Percentiles rank a stretch among this genome's conserved stretches.
These are phyloP conservation scores for Xylota sylvarum DNA, from an alignment of 2,888 invertebrate genomes.

Conservation along the genomic window DNA sequence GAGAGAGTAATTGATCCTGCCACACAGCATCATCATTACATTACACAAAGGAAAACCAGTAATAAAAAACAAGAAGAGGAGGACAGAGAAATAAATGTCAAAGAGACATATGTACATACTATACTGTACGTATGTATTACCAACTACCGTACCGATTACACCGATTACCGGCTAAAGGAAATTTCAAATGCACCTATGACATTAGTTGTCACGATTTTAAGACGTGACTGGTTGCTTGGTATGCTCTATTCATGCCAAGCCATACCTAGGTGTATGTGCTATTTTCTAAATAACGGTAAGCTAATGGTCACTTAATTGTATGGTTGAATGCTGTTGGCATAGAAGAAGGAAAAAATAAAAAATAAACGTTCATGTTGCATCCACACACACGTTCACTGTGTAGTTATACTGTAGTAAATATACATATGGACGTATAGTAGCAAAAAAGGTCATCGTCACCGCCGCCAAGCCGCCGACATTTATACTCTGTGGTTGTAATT, in stretches of 20 bases:
- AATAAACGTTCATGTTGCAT: conserved; percentile 53
- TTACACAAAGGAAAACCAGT: conserved; percentile 52
- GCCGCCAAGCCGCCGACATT: conserved; percentile 32
- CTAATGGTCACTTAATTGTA: conserved; percentile 70
- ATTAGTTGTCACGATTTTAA: conserved; percentile 78
- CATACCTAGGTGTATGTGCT: conserved; percentile 65
- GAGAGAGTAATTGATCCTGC: conserved; percentile 68
- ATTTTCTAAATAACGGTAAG: conserved; percentile 75
- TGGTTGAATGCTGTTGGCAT: conserved; percentile 55
- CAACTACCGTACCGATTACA: conserved; percentile 40
- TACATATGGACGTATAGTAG: too few relatives aligned
- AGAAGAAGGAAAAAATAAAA: conserved; percentile 31
- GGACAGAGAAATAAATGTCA: conserved; percentile 62
- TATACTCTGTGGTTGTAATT: conserved; percentile 48
- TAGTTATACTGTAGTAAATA: conserved; percentile 2
- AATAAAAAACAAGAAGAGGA: conserved; percentile 32
- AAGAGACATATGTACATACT: conserved; percentile 57
- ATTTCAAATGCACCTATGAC: conserved; percentile 74
- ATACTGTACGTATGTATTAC: too few relatives aligned
- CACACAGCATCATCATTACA: conserved; percentile 18
- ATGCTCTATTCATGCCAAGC: conserved; percentile 32
- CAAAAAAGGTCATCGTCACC: conserved; percentile 74
- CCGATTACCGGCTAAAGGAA: conserved; percentile 72
- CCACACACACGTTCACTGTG: conserved; percentile 16
- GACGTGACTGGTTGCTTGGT: conserved; percentile 78